Evolutionary conservation across 1,140 invertebrate genomes (phyloP).

Genomic region (Papilio glaucus): DNA sequence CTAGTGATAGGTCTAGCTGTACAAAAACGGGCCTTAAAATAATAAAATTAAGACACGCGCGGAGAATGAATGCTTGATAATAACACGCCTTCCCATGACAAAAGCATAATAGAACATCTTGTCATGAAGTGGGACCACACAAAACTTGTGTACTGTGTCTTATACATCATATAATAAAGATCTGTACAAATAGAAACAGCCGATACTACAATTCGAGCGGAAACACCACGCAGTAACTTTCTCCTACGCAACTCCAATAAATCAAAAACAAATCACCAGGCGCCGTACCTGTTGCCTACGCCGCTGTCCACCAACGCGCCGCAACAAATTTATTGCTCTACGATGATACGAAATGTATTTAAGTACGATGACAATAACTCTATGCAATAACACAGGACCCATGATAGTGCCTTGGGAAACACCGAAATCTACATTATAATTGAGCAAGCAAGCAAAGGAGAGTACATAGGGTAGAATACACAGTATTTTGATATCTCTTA

Average conservation of each 20-base stretch:
- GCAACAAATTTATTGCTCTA: constrained; percentile 17
- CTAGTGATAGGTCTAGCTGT: too few relatives aligned
- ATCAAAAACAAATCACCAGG: constrained; percentile 30
- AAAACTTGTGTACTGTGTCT: neutral
- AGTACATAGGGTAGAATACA: too few relatives aligned
- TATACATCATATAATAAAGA: neutral
- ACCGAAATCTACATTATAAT: neutral
- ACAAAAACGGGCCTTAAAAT: too few relatives aligned
- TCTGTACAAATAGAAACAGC: neutral
- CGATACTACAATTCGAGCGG: constrained; percentile 5
- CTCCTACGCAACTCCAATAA: constrained; percentile 27
- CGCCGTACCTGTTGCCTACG: constrained; percentile 32
- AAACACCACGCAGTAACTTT: constrained; percentile 18
- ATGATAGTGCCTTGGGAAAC: neutral
- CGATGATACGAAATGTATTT: neutral
- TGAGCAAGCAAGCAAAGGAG: neutral
- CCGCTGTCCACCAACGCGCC: constrained; percentile 14
- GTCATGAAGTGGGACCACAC: neutral
- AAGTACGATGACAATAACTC: neutral
- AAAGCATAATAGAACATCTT: neutral
- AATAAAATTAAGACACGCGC: too few relatives aligned
- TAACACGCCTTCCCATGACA: neutral
- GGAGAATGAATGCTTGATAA: too few relatives aligned
- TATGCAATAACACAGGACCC: neutral
- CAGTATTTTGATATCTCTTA: too few relatives aligned